Percentiles rank a stretch among this genome's conserved stretches.
Evolutionary conservation across 2,113 vertebrate species (phyloP).

Genomic region (Electrona antarctica): DNA sequence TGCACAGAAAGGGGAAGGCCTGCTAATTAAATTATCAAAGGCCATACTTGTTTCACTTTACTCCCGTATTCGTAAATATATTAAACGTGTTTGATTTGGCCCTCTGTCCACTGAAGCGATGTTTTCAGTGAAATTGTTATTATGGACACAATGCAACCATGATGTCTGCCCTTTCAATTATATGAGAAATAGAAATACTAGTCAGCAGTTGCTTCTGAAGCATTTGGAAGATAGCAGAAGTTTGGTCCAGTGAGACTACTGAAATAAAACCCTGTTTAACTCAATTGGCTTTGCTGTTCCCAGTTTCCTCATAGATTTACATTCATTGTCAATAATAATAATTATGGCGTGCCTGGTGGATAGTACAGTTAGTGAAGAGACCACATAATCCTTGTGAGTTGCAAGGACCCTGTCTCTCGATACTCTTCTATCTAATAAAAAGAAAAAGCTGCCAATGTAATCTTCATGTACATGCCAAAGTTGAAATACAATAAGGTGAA

Average conservation of each 20-base stretch:
- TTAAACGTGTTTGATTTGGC: slow-evolving; percentile 58
- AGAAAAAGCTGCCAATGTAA: too few relatives aligned
- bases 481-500: slow-evolving; percentile 35
- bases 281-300: slow-evolving; percentile 29
- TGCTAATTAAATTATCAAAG: slow-evolving; percentile 73
- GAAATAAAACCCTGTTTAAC: slow-evolving; percentile 37
- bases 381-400: too few relatives aligned
- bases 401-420: too few relatives aligned
- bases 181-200: slow-evolving; percentile 45
- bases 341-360: background rate
- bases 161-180: slow-evolving; percentile 32
- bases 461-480: slow-evolving; percentile 46
- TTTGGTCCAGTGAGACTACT: slow-evolving; percentile 34
- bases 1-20: slow-evolving; percentile 45
- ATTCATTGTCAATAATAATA: slow-evolving; percentile 17
- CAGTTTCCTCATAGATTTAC: slow-evolving; percentile 53
- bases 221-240: slow-evolving; percentile 36
- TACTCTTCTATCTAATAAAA: too few relatives aligned
- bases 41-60: slow-evolving; percentile 50
- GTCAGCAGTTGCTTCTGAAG: slow-evolving; percentile 62
- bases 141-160: slow-evolving; percentile 28
- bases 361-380: too few relatives aligned
- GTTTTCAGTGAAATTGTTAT: slow-evolving; percentile 42
- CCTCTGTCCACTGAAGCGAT: slow-evolving; percentile 27
- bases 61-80: slow-evolving; percentile 45